A percentile compares a stretch with the other conserved stretches of the same genome.
Conservation (phyloP, 92 coral and sea anemone genomes). For the Porites evermanni region DNA sequence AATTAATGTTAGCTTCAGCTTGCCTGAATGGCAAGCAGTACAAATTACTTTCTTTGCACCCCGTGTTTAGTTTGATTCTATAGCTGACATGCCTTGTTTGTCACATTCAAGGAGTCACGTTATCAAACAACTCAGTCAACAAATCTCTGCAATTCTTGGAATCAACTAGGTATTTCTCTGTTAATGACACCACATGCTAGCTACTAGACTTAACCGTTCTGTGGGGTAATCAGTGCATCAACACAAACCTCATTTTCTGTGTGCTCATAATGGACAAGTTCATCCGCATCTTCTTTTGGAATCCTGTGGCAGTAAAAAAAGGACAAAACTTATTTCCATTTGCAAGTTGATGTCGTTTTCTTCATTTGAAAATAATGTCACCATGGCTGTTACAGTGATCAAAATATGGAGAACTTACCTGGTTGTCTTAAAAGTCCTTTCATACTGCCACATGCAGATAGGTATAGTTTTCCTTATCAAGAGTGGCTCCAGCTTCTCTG, state of each 20-base stretch:
- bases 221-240: not conserved
- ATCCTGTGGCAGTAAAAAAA: conserved; percentile 53
- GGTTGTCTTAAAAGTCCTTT: conserved; percentile 92
- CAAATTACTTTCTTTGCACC: too few relatives aligned
- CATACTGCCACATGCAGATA: conserved; percentile 94
- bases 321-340: not conserved
- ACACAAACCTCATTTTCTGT: conserved; percentile 82
- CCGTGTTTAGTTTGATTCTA: too few relatives aligned
- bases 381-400: not conserved
- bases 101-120: too few relatives aligned
- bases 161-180: too few relatives aligned
- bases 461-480: conserved; percentile 93
- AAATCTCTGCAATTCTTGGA: too few relatives aligned
- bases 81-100: too few relatives aligned
- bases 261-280: conserved; percentile 90
- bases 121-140: too few relatives aligned
- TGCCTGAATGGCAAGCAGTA: too few relatives aligned
- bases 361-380: not conserved
- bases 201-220: not conserved
- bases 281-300: conserved; percentile 93
- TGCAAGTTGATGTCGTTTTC: not conserved
- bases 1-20: too few relatives aligned
- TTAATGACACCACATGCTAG: not conserved
- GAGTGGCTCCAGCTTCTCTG: conserved; percentile 84
- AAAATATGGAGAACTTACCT: conserved; percentile 53